Percentiles rank a stretch among this genome's conserved stretches.
These are phyloP conservation scores for Sisyra terminalis DNA, from an alignment of 2,888 invertebrate species.

Conservation along the genomic window DNA sequence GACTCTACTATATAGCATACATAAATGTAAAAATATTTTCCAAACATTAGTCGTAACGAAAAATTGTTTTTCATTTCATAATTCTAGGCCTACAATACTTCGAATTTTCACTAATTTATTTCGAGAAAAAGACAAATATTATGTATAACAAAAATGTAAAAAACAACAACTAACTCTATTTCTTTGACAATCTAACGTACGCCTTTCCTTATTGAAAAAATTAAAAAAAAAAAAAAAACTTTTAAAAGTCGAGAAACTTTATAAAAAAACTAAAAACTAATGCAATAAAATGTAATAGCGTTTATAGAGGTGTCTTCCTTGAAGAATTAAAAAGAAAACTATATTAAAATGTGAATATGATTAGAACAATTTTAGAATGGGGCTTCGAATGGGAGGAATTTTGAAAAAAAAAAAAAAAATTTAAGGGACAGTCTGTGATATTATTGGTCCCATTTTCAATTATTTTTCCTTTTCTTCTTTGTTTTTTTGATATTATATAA, in stretches of 20 bases:
- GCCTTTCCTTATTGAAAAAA: constrained; percentile 5
- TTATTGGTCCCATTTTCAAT: constrained; percentile 7
- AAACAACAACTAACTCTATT: not conserved
- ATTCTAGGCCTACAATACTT: too few relatives aligned
- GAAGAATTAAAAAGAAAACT: not conserved
- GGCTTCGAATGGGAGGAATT: not conserved
- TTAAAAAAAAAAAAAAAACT: not conserved
- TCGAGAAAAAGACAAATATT: too few relatives aligned
- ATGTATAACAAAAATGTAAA: not conserved
- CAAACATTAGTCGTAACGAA: not conserved
- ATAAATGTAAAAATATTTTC: not conserved
- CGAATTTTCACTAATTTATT: too few relatives aligned
- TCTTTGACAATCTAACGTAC: constrained; percentile 5
- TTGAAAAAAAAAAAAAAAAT: not conserved
- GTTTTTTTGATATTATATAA: too few relatives aligned
- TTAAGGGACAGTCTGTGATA: constrained; percentile 7
- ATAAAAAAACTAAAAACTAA: not conserved
- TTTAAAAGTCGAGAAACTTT: not conserved
- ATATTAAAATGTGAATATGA: not conserved
- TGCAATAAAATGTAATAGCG: not conserved
- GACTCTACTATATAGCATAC: not conserved
- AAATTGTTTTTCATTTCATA: not conserved
- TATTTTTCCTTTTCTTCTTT: not conserved
- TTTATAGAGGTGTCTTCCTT: constrained; percentile 1
- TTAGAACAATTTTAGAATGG: not conserved